Conservation (phyloP, 1,140 invertebrate genomes). For the Drosophila melanica region DNA sequence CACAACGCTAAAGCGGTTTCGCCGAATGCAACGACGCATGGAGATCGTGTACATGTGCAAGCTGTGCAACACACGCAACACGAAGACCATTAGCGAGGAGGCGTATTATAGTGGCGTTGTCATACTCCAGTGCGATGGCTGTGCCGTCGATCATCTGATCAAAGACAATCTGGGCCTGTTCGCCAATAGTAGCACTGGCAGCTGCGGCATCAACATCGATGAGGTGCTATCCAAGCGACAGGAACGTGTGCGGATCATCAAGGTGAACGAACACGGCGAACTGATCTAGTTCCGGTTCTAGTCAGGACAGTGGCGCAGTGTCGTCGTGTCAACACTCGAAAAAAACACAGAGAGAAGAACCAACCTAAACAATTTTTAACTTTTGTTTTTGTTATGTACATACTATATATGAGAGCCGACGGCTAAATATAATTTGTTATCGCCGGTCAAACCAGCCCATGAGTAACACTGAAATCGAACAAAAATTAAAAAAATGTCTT, state of each 20-base stretch:
- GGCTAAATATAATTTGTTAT: slow-evolving; percentile 43
- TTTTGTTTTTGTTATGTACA: slow-evolving; percentile 32
- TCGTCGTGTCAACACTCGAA: slow-evolving; percentile 21
- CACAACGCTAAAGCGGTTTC: slow-evolving; percentile 68
- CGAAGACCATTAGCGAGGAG: slow-evolving; percentile 91
- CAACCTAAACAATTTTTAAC: slow-evolving; percentile 16
- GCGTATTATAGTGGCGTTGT: slow-evolving; percentile 94
- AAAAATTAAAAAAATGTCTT: slow-evolving; percentile 8
- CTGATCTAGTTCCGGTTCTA: slow-evolving; percentile 66
- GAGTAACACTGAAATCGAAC: slow-evolving; percentile 27
- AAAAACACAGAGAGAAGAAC: background rate
- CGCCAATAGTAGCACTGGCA: slow-evolving; percentile 84
- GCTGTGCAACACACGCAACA: slow-evolving; percentile 90
- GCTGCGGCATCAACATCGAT: slow-evolving; percentile 90
- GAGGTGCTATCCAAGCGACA: slow-evolving; percentile 91
- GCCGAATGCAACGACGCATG: slow-evolving; percentile 86
- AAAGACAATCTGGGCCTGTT: slow-evolving; percentile 97
- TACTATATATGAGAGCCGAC: slow-evolving; percentile 29
- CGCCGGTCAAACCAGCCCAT: slow-evolving; percentile 21
- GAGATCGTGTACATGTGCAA: slow-evolving; percentile 93
- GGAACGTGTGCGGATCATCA: slow-evolving; percentile 85
- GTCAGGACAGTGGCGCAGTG: slow-evolving; percentile 52
- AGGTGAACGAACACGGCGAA: slow-evolving; percentile 81
- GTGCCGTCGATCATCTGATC: slow-evolving; percentile 94
- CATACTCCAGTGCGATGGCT: slow-evolving; percentile 93